Percentiles rank a stretch among this genome's conserved stretches.
phyloP scores from a whole-genome alignment of 2,888 invertebrate genomes.

The Drosophila neoperkinsi region DNA sequence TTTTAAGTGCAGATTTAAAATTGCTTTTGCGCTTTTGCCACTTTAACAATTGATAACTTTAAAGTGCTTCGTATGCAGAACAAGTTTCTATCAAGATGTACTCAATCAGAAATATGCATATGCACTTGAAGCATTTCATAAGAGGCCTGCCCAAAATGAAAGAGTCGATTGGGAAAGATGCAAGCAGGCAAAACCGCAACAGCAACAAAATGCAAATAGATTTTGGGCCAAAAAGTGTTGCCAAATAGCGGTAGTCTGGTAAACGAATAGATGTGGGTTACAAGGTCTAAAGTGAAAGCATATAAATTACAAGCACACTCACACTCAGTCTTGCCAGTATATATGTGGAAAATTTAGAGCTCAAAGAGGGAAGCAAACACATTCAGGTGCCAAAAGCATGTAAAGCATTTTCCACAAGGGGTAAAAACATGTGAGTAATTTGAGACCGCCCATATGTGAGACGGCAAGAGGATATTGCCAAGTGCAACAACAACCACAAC shows the following conservation, averaged over 20 bases:
- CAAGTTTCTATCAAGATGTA: neutral
- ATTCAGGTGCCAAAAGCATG: conserved; percentile 55
- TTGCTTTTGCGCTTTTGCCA: conserved; percentile 2
- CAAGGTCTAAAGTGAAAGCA: conserved; percentile 25
- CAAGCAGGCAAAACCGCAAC: neutral
- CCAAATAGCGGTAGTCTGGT: conserved; percentile 18
- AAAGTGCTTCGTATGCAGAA: neutral
- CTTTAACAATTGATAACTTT: conserved; percentile 8
- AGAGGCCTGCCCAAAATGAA: neutral
- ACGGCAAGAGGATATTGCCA: conserved; percentile 31
- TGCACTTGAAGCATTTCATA: conserved; percentile 17
- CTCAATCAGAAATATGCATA: conserved; percentile 5
- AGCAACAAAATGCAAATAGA: conserved; percentile 7
- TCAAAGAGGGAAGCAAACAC: conserved; percentile 19
- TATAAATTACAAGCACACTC: conserved; percentile 51
- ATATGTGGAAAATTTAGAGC: conserved; percentile 1
- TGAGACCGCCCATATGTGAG: conserved; percentile 20
- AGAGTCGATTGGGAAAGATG: neutral
- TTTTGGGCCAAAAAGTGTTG: conserved; percentile 7
- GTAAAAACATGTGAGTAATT: conserved; percentile 34
- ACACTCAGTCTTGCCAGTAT: conserved; percentile 15
- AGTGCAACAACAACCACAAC: conserved; percentile 10
- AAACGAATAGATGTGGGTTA: conserved; percentile 18
- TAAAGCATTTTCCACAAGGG: conserved; percentile 41
- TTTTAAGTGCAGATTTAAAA: conserved; percentile 29